Conservation (phyloP, 2,888 invertebrate genomes). For the Mimachlamys varia region DNA sequence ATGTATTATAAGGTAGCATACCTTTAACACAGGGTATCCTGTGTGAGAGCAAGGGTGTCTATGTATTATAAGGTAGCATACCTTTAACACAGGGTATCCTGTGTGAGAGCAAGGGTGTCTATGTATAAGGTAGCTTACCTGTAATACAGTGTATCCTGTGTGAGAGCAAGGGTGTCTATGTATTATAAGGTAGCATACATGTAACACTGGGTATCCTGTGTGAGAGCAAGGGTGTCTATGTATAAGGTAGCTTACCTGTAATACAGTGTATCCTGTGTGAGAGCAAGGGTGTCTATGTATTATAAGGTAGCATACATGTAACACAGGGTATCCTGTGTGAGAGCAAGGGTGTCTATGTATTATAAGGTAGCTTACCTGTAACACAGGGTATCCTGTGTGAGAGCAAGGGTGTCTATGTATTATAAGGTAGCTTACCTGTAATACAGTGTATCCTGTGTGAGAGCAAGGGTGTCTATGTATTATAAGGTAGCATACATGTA, state of each 20-base stretch:
- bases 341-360: too few relatives aligned
- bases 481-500: constrained; percentile 34
- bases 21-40: constrained; percentile 44
- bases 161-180: neutral
- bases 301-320: constrained; percentile 34
- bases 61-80: neutral
- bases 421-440: constrained; percentile 37
- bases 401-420: neutral
- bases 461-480: too few relatives aligned
- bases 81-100: constrained; percentile 44
- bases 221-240: neutral
- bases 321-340: constrained; percentile 43
- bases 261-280: constrained; percentile 42
- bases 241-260: constrained; percentile 38
- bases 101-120: constrained; percentile 32
- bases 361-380: constrained; percentile 40
- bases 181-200: constrained; percentile 25
- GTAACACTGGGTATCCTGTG: constrained; percentile 42
- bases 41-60: constrained; percentile 45
- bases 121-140: constrained; percentile 34
- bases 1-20: neutral
- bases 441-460: constrained; percentile 42
- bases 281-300: too few relatives aligned
- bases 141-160: constrained; percentile 42
- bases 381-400: constrained; percentile 42